phyloP scores from a whole-genome alignment of 1,140 invertebrate species.

The Penaeus japonicus region DNA sequence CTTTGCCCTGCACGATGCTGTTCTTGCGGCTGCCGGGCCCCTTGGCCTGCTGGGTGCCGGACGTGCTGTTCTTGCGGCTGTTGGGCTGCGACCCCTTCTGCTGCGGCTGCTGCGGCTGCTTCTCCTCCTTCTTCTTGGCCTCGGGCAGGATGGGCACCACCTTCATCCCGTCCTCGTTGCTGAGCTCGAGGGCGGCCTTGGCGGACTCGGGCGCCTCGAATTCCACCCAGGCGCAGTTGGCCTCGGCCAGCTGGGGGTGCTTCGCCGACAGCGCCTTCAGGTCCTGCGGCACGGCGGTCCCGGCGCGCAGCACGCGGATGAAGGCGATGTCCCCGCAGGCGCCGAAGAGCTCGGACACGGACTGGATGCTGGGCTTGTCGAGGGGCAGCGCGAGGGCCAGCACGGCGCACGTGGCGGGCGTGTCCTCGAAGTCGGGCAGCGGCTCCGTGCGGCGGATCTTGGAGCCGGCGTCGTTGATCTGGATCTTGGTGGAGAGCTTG shows the following conservation, averaged over 20 bases:
- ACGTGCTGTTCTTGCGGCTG: constrained; percentile 34
- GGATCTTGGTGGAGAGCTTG: constrained; percentile 78
- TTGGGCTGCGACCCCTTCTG: constrained; percentile 32
- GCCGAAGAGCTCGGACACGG: constrained; percentile 85
- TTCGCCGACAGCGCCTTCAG: constrained; percentile 88
- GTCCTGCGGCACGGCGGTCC: constrained; percentile 86
- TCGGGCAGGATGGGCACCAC: constrained; percentile 66
- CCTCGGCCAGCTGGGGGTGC: constrained; percentile 76
- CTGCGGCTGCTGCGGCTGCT: constrained; percentile 60
- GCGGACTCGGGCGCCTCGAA: constrained; percentile 87
- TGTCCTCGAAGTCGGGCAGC: constrained; percentile 88
- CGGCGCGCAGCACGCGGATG: constrained; percentile 83
- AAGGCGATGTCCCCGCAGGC: constrained; percentile 87
- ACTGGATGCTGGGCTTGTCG: constrained; percentile 84
- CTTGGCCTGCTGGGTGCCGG: constrained; percentile 25
- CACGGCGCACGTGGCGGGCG: constrained; percentile 85
- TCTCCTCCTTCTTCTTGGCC: constrained; percentile 60
- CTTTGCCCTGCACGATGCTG: constrained; percentile 2
- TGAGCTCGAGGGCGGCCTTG: constrained; percentile 73
- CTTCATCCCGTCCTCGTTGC: constrained; percentile 64
- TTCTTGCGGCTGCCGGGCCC: constrained; percentile 47
- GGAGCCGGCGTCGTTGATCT: constrained; percentile 89
- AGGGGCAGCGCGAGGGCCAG: constrained; percentile 85
- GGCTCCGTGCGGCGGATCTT: constrained; percentile 87
- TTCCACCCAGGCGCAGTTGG: constrained; percentile 87